Conservation (phyloP, 1,140 invertebrate genomes). For the Campodea augens region DNA sequence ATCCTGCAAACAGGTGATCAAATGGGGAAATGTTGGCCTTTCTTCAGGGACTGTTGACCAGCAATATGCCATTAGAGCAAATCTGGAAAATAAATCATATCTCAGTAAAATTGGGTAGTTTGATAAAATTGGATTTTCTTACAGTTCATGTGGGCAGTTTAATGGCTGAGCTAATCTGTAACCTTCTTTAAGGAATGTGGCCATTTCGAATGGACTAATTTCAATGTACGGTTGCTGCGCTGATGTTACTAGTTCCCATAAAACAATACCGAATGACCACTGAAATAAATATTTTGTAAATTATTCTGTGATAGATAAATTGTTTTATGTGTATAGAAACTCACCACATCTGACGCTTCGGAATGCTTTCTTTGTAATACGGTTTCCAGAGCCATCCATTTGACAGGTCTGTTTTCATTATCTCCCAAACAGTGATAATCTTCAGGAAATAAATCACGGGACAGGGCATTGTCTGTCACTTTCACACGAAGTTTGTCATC, state of each 20-base stretch:
- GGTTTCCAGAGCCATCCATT: constrained; percentile 39
- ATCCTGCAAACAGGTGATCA: constrained; percentile 65
- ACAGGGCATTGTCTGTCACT: constrained; percentile 35
- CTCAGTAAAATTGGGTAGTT: neutral
- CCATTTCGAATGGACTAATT: constrained; percentile 38
- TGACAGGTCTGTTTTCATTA: constrained; percentile 39
- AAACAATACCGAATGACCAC: constrained; percentile 42
- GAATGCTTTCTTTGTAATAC: constrained; percentile 30
- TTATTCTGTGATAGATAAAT: neutral
- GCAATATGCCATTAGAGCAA: constrained; percentile 85
- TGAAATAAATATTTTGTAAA: constrained; percentile 18
- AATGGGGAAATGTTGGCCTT: constrained; percentile 65
- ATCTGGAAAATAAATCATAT: constrained; percentile 34
- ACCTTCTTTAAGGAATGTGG: constrained; percentile 31
- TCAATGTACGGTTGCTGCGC: constrained; percentile 38
- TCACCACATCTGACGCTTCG: constrained; percentile 34
- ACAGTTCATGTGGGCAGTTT: constrained; percentile 45
- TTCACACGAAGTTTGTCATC: constrained; percentile 32
- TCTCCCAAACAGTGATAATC: constrained; percentile 42
- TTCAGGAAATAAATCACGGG: constrained; percentile 37
- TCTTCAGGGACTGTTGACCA: constrained; percentile 76
- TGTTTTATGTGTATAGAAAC: constrained; percentile 7
- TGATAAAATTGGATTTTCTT: constrained; percentile 17
- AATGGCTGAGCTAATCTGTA: constrained; percentile 37
- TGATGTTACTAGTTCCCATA: constrained; percentile 42